phyloP scores from a whole-genome alignment of 1,140 invertebrate genomes.

The Leptopilina boulardi region DNA sequence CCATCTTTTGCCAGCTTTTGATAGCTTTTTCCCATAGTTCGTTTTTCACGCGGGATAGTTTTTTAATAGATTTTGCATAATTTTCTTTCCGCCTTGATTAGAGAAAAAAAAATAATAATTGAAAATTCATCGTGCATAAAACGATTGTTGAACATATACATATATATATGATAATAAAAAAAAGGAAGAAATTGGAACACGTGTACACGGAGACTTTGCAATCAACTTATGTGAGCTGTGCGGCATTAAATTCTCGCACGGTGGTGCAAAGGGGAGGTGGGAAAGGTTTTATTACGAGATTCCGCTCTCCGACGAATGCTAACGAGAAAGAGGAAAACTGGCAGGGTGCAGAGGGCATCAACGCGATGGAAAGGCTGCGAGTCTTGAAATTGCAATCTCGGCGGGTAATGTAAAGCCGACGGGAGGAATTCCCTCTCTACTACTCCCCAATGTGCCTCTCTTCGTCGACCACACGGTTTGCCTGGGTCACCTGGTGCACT shows the following conservation, averaged over 20 bases:
- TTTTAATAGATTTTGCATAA: too few species aligned
- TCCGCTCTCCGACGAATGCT: slow-evolving; percentile 50
- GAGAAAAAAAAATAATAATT: too few species aligned
- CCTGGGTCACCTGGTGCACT: slow-evolving; percentile 53
- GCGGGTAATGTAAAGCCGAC: slow-evolving; percentile 55
- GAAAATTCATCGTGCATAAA: too few species aligned
- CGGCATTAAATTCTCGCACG: slow-evolving; percentile 26
- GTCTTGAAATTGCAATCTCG: slow-evolving; percentile 63
- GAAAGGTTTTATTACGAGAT: slow-evolving; percentile 47
- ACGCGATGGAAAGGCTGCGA: slow-evolving; percentile 44
- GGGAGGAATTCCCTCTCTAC: slow-evolving; percentile 46
- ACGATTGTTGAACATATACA: too few species aligned
- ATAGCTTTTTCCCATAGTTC: too few species aligned
- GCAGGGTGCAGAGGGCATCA: slow-evolving; percentile 37
- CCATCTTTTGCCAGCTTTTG: too few species aligned
- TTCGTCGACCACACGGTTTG: slow-evolving; percentile 39
- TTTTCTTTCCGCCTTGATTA: too few species aligned
- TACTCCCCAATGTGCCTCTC: not conserved
- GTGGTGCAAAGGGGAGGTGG: slow-evolving; percentile 4
- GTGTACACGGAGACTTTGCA: not conserved
- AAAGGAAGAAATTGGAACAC: not conserved
- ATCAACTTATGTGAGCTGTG: slow-evolving; percentile 26
- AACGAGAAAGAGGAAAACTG: slow-evolving; percentile 52
- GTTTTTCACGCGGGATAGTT: too few species aligned
- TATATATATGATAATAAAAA: not conserved